Percentiles rank a stretch among this genome's conserved stretches.
These are phyloP conservation scores for Drosophila burlai DNA, from an alignment of 1,140 invertebrate species.

Conservation along the genomic window DNA sequence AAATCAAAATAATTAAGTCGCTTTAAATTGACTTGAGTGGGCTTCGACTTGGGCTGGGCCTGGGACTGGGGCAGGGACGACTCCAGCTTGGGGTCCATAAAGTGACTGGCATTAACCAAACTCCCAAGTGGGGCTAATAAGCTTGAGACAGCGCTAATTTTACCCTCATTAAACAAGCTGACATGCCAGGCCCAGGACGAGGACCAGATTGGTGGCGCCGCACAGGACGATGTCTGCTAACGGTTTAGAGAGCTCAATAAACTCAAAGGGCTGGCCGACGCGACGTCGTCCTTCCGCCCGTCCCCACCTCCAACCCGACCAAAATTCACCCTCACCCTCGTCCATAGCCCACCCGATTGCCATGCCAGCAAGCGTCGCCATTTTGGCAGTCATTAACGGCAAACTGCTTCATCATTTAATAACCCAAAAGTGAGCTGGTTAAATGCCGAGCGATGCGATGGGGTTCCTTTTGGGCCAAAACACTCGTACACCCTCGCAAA, in stretches of 20 bases:
- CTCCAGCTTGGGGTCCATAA: slow-evolving; percentile 53
- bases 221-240: slow-evolving; percentile 50
- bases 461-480: slow-evolving; percentile 48
- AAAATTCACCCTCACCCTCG: background rate
- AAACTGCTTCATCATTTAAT: slow-evolving; percentile 84
- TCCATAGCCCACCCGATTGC: slow-evolving; percentile 18
- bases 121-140: slow-evolving; percentile 81
- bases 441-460: slow-evolving; percentile 70
- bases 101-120: slow-evolving; percentile 80
- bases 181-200: slow-evolving; percentile 61
- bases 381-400: slow-evolving; percentile 83
- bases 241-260: slow-evolving; percentile 79
- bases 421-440: slow-evolving; percentile 84
- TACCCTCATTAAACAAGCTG: slow-evolving; percentile 84
- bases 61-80: background rate
- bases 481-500: slow-evolving; percentile 23
- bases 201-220: slow-evolving; percentile 44
- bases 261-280: slow-evolving; percentile 69
- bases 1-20: slow-evolving; percentile 81
- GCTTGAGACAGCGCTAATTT: slow-evolving; percentile 83
- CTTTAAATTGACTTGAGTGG: slow-evolving; percentile 70
- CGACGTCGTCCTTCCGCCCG: slow-evolving; percentile 5
- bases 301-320: background rate
- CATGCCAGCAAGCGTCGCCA: slow-evolving; percentile 62
- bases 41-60: background rate